Base-by-base conservation (phyloP, 1,140 invertebrate genomes). In the Danaus plexippus region DNA sequence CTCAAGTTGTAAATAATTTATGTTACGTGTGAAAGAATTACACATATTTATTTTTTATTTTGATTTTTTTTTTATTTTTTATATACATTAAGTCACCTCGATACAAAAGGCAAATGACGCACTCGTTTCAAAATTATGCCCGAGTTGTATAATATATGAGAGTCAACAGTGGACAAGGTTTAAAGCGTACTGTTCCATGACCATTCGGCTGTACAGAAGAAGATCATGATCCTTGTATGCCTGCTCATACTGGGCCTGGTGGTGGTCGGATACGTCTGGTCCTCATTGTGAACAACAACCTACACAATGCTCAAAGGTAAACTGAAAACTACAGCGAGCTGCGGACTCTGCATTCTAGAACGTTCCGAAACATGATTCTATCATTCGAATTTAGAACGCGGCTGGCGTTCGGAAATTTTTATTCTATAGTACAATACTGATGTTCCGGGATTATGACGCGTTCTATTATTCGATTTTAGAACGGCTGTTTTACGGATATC, bases 191-290 rank as follows among this genome's bases (percentile, higher is more conserved):
- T 87, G 81, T 87, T 87, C 70, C 83, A 86, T 85, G 81, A 61
- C 60, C 73, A 64, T 85, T 67, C 70, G 59, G 69, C 66, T 85
- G 91, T 90, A 90, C 93, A 98, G 96, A 98, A 98, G 95, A 98
- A 98, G 92, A 98, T 98, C 84, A 97, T 98, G 94, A 98, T 98
- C 90, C 91, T 98, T 90, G 95, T 98, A 87, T 98, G 97, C 90
- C 90, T 98, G 87, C 91, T 95, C 73, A 92, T 98, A 87, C 91
- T 98, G 87, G 94, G 93, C 77, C 89, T 97, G 77, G 92, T 97
- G 80, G 87, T 95, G 81, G 92, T 92, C 71, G 85, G 88, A 85
- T 90, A 89, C 87, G 81, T 90, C 70, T 88, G 75, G 69, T 85
- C 80, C 63, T 77, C 77, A 75, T 71, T 80, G 71, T 87, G 80